These are phyloP conservation scores for Acronicta alni DNA, from an alignment of 2,888 invertebrate genomes.

Conservation along the genomic window DNA sequence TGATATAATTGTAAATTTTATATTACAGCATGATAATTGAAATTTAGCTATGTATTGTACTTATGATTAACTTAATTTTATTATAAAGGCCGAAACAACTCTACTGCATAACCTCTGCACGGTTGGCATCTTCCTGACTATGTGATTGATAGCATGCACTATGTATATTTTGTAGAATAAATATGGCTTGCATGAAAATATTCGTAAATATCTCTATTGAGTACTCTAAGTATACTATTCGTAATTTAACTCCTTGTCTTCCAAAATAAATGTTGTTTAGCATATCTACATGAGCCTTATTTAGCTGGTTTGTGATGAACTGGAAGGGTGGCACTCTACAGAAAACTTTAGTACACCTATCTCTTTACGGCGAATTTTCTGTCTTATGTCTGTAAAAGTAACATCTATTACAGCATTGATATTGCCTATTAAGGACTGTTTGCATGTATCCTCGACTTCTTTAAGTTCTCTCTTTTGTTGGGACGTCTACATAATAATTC, in stretches of 20 bases:
- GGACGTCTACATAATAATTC: slow-evolving; percentile 48
- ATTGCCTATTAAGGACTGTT: slow-evolving; percentile 57
- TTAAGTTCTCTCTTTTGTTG: slow-evolving; percentile 59
- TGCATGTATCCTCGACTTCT: slow-evolving; percentile 76
- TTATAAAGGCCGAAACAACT: slow-evolving; percentile 66
- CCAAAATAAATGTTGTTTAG: slow-evolving; percentile 88
- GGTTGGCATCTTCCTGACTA: slow-evolving; percentile 59
- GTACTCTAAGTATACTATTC: slow-evolving; percentile 68
- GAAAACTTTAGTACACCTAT: slow-evolving; percentile 62
- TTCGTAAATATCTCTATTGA: slow-evolving; percentile 66
- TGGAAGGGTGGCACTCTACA: slow-evolving; percentile 70
- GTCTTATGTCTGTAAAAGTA: slow-evolving; percentile 50
- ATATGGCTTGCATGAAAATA: slow-evolving; percentile 86
- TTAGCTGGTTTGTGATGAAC: slow-evolving; percentile 70
- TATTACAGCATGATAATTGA: slow-evolving; percentile 68
- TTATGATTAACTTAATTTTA: slow-evolving; percentile 50
- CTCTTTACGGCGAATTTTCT: slow-evolving; percentile 57
- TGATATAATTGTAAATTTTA: slow-evolving; percentile 49
- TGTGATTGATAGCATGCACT: slow-evolving; percentile 78
- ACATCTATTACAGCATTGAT: slow-evolving; percentile 39
- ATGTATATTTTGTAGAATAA: slow-evolving; percentile 77
- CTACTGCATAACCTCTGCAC: slow-evolving; percentile 70
- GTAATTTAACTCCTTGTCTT: slow-evolving; percentile 81
- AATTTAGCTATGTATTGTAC: slow-evolving; percentile 64
- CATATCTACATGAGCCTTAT: slow-evolving; percentile 73